Evolutionary conservation across 2,888 invertebrate species (phyloP).

Genomic region (Strigamia transsilvanica): DNA sequence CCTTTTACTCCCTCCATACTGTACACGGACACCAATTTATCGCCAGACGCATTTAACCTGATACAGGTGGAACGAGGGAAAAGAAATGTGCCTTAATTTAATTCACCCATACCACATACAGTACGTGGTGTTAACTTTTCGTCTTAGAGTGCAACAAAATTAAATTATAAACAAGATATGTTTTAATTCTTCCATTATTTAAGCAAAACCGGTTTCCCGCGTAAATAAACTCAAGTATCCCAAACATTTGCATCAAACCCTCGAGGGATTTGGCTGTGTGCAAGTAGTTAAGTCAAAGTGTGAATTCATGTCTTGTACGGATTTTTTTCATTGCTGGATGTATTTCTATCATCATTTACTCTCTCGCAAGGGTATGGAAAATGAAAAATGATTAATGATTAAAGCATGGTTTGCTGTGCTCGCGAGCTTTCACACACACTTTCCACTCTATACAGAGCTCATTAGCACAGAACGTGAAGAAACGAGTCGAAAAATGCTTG

Average conservation of each 20-base stretch:
- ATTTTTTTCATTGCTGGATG: neutral
- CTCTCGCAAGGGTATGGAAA: neutral
- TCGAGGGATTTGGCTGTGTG: neutral
- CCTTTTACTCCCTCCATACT: conserved; percentile 30
- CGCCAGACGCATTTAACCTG: conserved; percentile 13
- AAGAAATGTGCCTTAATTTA: neutral
- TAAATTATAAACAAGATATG: neutral
- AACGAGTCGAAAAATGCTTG: conserved; percentile 1
- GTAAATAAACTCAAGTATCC: neutral
- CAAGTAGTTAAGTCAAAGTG: neutral
- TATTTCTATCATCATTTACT: neutral
- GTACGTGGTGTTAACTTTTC: neutral
- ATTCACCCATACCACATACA: neutral
- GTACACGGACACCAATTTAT: conserved; percentile 27
- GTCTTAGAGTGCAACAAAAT: neutral
- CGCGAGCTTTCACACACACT: neutral
- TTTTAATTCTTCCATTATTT: conserved; percentile 9
- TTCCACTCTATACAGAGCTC: neutral
- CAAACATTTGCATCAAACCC: neutral
- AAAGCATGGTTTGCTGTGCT: neutral
- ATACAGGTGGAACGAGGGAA: neutral
- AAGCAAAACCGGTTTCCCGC: neutral
- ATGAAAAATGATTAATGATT: neutral
- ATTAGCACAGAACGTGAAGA: conserved; percentile 9
- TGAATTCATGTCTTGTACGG: neutral